Evolutionary conservation across 2,797 vertebrate species (phyloP).

Genomic region (Sarcophilus harrisii): DNA sequence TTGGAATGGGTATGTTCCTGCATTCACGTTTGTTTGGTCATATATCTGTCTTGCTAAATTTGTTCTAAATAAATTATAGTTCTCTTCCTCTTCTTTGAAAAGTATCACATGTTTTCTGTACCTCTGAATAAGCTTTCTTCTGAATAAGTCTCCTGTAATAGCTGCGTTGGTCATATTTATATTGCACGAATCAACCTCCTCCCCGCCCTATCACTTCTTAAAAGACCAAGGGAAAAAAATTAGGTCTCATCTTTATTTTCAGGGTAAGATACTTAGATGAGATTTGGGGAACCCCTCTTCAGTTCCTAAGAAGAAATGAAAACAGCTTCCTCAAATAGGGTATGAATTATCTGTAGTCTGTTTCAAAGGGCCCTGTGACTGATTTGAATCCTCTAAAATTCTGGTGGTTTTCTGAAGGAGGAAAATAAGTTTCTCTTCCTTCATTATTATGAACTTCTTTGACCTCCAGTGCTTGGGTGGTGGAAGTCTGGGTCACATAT

Average conservation of each 20-base stretch:
- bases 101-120: neutral
- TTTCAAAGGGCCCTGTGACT: neutral
- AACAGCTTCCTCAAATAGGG: neutral
- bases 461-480: neutral
- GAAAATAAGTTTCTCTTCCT: neutral
- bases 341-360: neutral
- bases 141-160: neutral
- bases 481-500: neutral
- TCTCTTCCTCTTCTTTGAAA: neutral
- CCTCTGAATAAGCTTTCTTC: neutral
- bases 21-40: neutral
- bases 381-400: neutral
- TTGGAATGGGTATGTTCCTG: neutral
- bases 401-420: neutral
- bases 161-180: fast-evolving
- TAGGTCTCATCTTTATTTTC: neutral
- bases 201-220: neutral
- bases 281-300: neutral
- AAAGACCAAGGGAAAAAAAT: neutral
- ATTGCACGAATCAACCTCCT: fast-evolving
- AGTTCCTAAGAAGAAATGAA: neutral
- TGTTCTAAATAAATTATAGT: neutral
- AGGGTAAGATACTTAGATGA: neutral
- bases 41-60: neutral
- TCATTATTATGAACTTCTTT: neutral